Percentiles rank a stretch among this genome's conserved stretches.
Evolutionary conservation across 2,113 vertebrate species (phyloP).

Genomic region (Oxyura jamaicensis): DNA sequence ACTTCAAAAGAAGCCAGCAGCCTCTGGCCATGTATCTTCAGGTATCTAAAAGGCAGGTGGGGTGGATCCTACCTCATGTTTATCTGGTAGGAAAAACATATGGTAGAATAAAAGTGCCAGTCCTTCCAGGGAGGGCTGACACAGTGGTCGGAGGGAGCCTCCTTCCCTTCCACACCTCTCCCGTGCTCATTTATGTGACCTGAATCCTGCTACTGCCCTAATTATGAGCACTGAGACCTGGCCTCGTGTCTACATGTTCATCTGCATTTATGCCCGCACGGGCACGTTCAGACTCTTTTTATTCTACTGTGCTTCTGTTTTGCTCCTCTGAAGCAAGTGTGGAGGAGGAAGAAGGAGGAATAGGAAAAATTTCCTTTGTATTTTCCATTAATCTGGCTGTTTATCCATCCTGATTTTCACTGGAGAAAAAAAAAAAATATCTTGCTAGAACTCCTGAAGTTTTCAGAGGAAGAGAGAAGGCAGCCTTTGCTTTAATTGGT

Average conservation of each 20-base stretch:
- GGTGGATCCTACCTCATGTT: neutral
- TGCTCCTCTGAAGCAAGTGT: neutral
- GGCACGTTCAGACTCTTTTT: neutral
- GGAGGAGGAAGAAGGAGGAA: neutral
- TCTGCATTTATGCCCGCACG: neutral
- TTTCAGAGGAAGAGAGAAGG: neutral
- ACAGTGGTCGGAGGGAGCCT: neutral
- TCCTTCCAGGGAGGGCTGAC: neutral
- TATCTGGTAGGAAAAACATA: neutral
- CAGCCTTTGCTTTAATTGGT: neutral
- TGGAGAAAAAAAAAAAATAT: neutral
- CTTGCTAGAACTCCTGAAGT: neutral
- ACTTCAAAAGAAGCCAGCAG: neutral
- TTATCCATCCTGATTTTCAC: neutral
- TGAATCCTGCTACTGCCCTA: neutral
- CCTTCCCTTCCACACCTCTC: neutral
- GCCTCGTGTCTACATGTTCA: neutral
- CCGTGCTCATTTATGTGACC: neutral
- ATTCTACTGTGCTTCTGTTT: neutral
- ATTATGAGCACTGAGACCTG: neutral
- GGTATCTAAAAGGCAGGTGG: neutral
- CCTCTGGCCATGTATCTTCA: accelerated
- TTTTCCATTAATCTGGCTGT: neutral
- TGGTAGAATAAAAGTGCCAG: neutral
- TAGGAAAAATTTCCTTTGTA: neutral